phyloP scores from a whole-genome alignment of 2,888 invertebrate genomes.

The Ophioninae sp. region DNA sequence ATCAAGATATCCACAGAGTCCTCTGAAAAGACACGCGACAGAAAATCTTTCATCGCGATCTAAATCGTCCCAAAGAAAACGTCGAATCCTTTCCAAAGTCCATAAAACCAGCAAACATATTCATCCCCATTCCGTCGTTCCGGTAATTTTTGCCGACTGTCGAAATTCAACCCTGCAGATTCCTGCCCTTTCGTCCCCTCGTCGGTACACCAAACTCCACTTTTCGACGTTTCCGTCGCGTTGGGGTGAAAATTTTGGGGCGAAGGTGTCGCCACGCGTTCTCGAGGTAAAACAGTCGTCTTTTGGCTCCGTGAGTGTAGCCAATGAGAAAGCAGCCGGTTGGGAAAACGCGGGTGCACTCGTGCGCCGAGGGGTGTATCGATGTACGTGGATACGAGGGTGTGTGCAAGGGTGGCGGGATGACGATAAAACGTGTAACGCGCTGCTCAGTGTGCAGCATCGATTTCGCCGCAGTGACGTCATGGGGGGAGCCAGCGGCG shows the following conservation, averaged over 20 bases:
- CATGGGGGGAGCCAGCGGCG: slow-evolving; percentile 60
- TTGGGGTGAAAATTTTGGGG: background rate
- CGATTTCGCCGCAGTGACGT: slow-evolving; percentile 62
- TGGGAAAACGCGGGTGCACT: slow-evolving; percentile 12
- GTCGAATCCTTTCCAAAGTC: background rate
- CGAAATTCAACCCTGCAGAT: background rate
- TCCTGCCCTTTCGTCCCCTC: background rate
- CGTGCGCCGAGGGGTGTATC: background rate
- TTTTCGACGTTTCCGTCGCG: background rate
- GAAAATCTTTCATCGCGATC: background rate
- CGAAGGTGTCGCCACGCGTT: slow-evolving; percentile 46
- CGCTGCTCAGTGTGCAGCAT: slow-evolving; percentile 36
- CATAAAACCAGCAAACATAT: background rate
- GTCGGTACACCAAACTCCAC: background rate
- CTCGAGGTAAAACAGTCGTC: background rate
- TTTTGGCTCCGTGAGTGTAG: background rate
- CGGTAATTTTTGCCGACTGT: slow-evolving; percentile 13
- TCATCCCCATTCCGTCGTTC: background rate
- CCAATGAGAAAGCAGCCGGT: slow-evolving; percentile 6
- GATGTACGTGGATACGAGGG: slow-evolving; percentile 30
- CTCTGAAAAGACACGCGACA: too few species aligned
- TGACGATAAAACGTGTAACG: slow-evolving; percentile 54
- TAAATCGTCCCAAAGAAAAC: background rate
- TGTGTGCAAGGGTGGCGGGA: slow-evolving; percentile 28
- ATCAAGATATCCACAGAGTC: too few species aligned